Conservation (phyloP, 64 coral and sea anemone species). For the Hydrozoanthus tunicans region DNA sequence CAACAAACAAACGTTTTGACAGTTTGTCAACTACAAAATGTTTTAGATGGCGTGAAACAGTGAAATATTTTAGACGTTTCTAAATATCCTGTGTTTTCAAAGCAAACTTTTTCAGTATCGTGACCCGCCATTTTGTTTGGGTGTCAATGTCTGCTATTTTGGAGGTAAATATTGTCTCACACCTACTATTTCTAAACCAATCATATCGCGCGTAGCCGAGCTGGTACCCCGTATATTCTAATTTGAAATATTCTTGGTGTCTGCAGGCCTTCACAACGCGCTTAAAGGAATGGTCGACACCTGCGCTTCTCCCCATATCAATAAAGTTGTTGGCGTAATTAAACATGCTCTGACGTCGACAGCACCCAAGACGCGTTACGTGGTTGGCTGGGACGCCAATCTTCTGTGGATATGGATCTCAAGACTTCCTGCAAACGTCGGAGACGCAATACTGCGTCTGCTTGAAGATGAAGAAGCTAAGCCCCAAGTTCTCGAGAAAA, state of each 20-base stretch:
- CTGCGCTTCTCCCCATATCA: slow-evolving; percentile 72
- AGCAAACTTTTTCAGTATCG: no score
- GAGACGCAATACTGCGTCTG: slow-evolving; percentile 67
- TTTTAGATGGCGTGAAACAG: no score
- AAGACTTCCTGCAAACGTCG: slow-evolving; percentile 66
- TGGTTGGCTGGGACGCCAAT: slow-evolving; percentile 89
- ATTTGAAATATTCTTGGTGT: background rate
- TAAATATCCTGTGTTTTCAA: no score
- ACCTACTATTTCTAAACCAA: no score
- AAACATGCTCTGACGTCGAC: slow-evolving; percentile 72
- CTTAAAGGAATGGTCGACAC: slow-evolving; percentile 83
- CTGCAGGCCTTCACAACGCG: slow-evolving; percentile 73
- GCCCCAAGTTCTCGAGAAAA: slow-evolving; percentile 14
- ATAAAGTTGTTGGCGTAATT: slow-evolving; percentile 81
- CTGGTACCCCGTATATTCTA: background rate
- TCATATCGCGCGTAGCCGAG: no score
- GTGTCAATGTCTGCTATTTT: no score
- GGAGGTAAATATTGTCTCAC: no score
- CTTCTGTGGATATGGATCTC: slow-evolving; percentile 91
- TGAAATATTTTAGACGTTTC: no score
- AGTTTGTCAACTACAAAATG: no score
- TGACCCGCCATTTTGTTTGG: no score
- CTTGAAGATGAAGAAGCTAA: slow-evolving; percentile 52
- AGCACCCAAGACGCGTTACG: slow-evolving; percentile 73
- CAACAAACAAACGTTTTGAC: no score